phyloP scores from a whole-genome alignment of 2,888 invertebrate genomes.

The Patella ulyssiponensis region DNA sequence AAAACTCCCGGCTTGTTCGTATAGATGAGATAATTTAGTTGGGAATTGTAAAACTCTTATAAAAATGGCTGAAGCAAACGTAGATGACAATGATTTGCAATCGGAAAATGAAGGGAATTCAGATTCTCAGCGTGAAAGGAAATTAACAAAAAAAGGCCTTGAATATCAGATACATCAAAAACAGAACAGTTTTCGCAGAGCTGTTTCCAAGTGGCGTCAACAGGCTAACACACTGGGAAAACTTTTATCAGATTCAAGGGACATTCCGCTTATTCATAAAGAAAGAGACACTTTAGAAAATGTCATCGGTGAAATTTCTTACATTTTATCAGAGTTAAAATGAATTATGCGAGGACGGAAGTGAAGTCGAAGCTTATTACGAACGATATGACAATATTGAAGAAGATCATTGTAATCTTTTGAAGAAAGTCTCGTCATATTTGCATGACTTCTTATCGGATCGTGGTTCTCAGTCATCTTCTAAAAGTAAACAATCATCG shows the following conservation, averaged over 20 bases:
- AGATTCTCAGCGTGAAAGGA: neutral
- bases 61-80: too few relatives aligned
- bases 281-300: neutral
- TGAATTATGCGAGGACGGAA: too few relatives aligned
- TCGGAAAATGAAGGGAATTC: neutral
- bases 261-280: neutral
- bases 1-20: too few relatives aligned
- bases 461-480: neutral
- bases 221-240: neutral
- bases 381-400: neutral
- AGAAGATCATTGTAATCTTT: neutral
- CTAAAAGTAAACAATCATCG: neutral
- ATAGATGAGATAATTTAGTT: too few relatives aligned
- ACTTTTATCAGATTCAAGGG: conserved; percentile 6
- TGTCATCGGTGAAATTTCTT: neutral
- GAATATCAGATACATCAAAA: neutral
- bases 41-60: too few relatives aligned
- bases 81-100: too few relatives aligned
- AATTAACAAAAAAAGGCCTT: neutral
- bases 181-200: neutral
- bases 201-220: neutral
- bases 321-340: neutral
- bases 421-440: neutral
- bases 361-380: neutral
- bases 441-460: neutral